A percentile compares a stretch with the other conserved stretches of the same genome.
These are phyloP conservation scores for Hyposmocoma kahamanoa DNA, from an alignment of 1,140 invertebrate species.

Conservation along the genomic window DNA sequence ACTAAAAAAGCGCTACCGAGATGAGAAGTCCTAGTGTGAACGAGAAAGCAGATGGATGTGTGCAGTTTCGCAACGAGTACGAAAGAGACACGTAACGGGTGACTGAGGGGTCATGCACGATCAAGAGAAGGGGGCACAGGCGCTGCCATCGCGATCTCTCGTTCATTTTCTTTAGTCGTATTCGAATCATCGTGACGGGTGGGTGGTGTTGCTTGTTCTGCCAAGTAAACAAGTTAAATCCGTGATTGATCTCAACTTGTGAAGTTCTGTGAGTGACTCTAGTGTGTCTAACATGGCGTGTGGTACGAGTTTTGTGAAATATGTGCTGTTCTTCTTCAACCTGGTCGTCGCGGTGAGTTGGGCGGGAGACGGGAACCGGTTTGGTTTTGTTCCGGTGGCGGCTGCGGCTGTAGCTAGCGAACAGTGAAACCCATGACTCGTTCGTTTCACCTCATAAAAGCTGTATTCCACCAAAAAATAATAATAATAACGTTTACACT, in stretches of 20 bases:
- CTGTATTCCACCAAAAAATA: no score
- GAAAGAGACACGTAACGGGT: slow-evolving; percentile 39
- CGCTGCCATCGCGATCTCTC: slow-evolving; percentile 55
- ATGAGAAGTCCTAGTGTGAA: slow-evolving; percentile 17
- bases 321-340: slow-evolving; percentile 89
- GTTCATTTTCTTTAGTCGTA: slow-evolving; percentile 57
- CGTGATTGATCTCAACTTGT: slow-evolving; percentile 55
- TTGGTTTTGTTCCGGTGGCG: slow-evolving; percentile 39
- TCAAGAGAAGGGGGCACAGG: slow-evolving; percentile 31
- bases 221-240: slow-evolving; percentile 37
- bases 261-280: slow-evolving; percentile 46
- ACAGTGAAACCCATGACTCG: slow-evolving; percentile 30
- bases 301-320: slow-evolving; percentile 86
- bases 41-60: slow-evolving; percentile 17
- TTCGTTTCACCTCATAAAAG: no score
- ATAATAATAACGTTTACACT: no score
- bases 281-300: slow-evolving; percentile 75
- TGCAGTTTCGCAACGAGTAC: slow-evolving; percentile 9
- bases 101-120: slow-evolving; percentile 53
- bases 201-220: slow-evolving; percentile 19
- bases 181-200: slow-evolving; percentile 27
- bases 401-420: slow-evolving; percentile 33
- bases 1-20: not conserved
- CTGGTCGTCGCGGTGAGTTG: slow-evolving; percentile 87
- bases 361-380: slow-evolving; percentile 49